Conservation (phyloP, 2,113 vertebrate genomes). For the Myotis yumanensis region DNA sequence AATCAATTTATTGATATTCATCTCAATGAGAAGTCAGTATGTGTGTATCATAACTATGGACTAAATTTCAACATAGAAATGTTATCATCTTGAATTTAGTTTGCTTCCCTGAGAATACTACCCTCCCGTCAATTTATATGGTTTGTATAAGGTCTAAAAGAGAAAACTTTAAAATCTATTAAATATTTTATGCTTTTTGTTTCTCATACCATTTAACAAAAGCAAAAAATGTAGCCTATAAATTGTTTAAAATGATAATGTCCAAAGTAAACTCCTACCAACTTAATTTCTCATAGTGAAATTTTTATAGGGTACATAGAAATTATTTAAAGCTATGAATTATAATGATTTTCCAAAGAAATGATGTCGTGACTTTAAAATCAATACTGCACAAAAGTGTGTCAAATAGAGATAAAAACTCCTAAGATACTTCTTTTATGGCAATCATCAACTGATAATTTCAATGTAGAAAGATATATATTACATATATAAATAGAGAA, state of each 20-base stretch:
- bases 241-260: constrained; percentile 43
- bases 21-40: constrained; percentile 65
- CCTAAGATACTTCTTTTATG: constrained; percentile 48
- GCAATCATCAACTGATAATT: constrained; percentile 14
- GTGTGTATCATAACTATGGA: constrained; percentile 40
- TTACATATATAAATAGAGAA: constrained; percentile 13
- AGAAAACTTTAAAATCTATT: constrained; percentile 6
- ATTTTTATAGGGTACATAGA: constrained; percentile 16
- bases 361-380: constrained; percentile 63
- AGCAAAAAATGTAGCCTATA: constrained; percentile 13
- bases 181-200: not conserved
- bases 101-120: not conserved
- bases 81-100: constrained; percentile 32
- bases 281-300: constrained; percentile 59
- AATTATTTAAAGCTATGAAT: constrained; percentile 17
- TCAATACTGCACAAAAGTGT: not conserved
- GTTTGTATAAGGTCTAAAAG: not conserved
- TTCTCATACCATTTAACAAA: constrained; percentile 21
- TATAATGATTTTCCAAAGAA: not conserved
- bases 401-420: not conserved
- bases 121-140: not conserved
- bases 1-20: constrained; percentile 75
- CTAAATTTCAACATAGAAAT: constrained; percentile 56
- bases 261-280: constrained; percentile 47
- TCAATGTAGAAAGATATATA: not conserved